Evolutionary conservation across 2,797 vertebrate genomes (phyloP), one percentile per base, ranked within the genome.

Genomic region (Molossus alvarezi): DNA sequence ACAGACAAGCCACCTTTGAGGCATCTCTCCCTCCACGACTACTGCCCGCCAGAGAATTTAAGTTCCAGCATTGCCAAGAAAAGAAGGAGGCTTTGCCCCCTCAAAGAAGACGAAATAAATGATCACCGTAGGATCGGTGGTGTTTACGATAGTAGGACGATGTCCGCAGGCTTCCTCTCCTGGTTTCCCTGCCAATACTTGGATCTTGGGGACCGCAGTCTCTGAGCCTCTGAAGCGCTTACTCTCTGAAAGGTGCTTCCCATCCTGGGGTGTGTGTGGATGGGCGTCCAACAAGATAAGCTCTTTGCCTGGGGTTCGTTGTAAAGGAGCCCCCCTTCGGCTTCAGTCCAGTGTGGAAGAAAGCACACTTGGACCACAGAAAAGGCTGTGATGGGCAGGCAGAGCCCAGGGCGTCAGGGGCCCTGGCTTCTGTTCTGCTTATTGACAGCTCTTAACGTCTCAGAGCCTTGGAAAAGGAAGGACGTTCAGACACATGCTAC

Each of bases 51-150:
- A 76, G 3, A 75, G 33, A 90, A 73, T 51, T 81, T 65, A 73
- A 88, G 9, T 65, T 94, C n/a, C 62, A 91, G 10, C 60, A 41
- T 53, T 69, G 60, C 86, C 71, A 84, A 79, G 2, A 11, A 45
- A 85, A 76, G 72, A 20, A 55, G 58, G 48, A 9, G 18, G 58
- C 62, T 6, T 21, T 84, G 1, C 3, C 89, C 62, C 90, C 88
- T 94, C 15, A 88, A 94, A 92, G 80, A 60, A 17, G 95, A 62
- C 73, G 73, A 81, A 93, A 62, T 84, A 55, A 41, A 71, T 71
- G 41, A 62, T 80, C 65, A 41, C 48, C 58, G 15, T 57, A 48
- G 33, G 41, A 57, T 94, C 58, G n/a, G 55, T 81, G 53, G 17
- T 58, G 2, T 72, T 89, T 14, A n/a, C 37, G 62, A 55, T 15